Base-by-base conservation (phyloP, 92 coral and sea anemone species). In the Porites divaricata region DNA sequence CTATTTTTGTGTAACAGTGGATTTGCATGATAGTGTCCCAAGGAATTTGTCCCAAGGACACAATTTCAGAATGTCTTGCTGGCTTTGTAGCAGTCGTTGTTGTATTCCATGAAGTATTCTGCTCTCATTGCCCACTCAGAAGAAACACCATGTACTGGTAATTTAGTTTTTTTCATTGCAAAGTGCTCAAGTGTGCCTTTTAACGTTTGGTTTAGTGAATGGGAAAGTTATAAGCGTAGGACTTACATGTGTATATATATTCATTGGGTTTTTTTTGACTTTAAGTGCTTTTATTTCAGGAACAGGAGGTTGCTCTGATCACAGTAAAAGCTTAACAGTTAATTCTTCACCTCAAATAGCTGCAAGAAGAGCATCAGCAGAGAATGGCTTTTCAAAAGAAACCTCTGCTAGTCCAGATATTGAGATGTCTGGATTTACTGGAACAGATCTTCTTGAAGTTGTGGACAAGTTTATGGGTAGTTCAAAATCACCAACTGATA, bases 391-490 rank as follows among this genome's bases (percentile, higher is more conserved):
- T 71, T 45, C 51, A 22, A 82, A 26, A 15, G 59, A 16, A 13
- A 82, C 63, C 52, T 61, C 86, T 59, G 11, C 77, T 2, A 13
- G 26, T 59, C 24, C 72, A 49, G 72, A 52, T 48, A 11, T 82
- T 6, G 78, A 28, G n/a, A 25, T 81, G 72, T n/a, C 78, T 7
- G 79, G 70, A 16, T 82, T 82, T 63, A 14, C 79, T 1, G 79
- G 63, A 70, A 48, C 86, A 28, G 86, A 82, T 26, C 72, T 82
- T 72, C 79, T 82, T 61, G 79, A 74, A 12, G 86, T 82, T 16
- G 23, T 84, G 82, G 88, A 84, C 52, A 67, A 75, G 11, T 66
- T 84, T 76, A 76, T 67, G n/a, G 63, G 63, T n/a, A 51, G 11
- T 21, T 52, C 81, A 70, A 75, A 83, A 75, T 62, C 87, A 23